Conservation (phyloP, 2,797 vertebrate genomes). For the Scyliorhinus canicula region DNA sequence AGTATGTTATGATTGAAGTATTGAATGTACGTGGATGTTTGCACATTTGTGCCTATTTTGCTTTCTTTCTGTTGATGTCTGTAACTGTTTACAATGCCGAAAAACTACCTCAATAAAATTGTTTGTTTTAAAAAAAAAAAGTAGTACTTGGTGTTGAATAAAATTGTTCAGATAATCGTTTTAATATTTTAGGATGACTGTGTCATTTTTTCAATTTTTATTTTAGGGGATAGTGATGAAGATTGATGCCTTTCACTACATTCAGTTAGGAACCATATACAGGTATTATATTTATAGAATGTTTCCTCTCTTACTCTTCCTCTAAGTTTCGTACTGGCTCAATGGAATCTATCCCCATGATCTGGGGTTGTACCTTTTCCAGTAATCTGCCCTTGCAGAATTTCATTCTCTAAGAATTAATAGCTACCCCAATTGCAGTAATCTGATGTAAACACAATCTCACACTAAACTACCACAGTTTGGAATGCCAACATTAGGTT, state of each 20-base stretch:
- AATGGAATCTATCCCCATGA: background rate
- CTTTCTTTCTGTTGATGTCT: no score
- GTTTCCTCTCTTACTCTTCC: background rate
- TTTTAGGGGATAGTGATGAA: slow-evolving; percentile 91
- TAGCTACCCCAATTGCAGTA: background rate
- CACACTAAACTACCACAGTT: background rate
- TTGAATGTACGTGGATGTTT: no score
- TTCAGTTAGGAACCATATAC: slow-evolving; percentile 93
- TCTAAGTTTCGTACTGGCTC: background rate
- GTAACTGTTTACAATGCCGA: no score
- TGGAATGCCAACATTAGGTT: background rate
- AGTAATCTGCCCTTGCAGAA: background rate
- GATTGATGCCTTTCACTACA: slow-evolving; percentile 98
- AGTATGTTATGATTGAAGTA: no score
- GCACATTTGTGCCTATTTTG: no score
- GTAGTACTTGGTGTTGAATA: no score
- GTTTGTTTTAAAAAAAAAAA: no score
- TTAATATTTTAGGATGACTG: background rate
- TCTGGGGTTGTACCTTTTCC: background rate
- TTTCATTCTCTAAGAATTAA: background rate
- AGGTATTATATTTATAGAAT: slow-evolving; percentile 62
- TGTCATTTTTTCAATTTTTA: background rate
- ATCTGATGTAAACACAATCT: background rate
- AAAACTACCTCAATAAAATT: no score
- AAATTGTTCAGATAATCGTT: background rate